These are phyloP conservation scores for Sceloporus tristichus DNA, from an alignment of 2,113 vertebrate species.

Conservation along the genomic window DNA sequence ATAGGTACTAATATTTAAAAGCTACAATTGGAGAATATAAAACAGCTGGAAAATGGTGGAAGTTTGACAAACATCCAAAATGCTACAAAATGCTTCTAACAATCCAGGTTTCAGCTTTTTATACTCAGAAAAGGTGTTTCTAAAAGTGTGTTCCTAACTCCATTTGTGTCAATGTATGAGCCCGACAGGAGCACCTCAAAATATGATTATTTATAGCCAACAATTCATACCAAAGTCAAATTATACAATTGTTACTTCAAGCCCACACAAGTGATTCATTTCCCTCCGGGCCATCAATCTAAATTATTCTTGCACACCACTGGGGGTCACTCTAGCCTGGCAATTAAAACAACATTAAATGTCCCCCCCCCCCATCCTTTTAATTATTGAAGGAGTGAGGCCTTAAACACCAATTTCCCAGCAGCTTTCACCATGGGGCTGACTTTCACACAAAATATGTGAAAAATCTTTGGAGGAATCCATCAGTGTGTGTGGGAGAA, in stretches of 20 bases:
- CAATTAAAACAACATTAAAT: constrained; percentile 21
- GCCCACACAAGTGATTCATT: constrained; percentile 4
- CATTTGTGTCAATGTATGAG: not conserved
- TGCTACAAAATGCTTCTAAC: not conserved
- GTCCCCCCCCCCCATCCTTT: not conserved
- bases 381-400: constrained; percentile 20
- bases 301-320: constrained; percentile 27
- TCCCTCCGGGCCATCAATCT: constrained; percentile 19
- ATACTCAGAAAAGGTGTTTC: not conserved
- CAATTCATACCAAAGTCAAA: not conserved
- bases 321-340: constrained; percentile 32
- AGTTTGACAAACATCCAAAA: not conserved
- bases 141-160: constrained; percentile 29
- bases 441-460: constrained; percentile 35
- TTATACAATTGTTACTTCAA: constrained; percentile 17
- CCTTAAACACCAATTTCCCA: constrained; percentile 27
- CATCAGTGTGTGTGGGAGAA: constrained; percentile 43
- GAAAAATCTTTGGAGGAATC: constrained; percentile 32
- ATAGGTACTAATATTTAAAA: not conserved
- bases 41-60: not conserved
- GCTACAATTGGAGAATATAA: not conserved
- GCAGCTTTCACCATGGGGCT: constrained; percentile 5
- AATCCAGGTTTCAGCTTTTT: not conserved
- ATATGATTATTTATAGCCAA: constrained; percentile 26
- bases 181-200: not conserved